Percentiles rank a stretch among this genome's conserved stretches.
These are phyloP conservation scores for Xylophagus ater DNA, from an alignment of 2,888 invertebrate species.

Conservation along the genomic window DNA sequence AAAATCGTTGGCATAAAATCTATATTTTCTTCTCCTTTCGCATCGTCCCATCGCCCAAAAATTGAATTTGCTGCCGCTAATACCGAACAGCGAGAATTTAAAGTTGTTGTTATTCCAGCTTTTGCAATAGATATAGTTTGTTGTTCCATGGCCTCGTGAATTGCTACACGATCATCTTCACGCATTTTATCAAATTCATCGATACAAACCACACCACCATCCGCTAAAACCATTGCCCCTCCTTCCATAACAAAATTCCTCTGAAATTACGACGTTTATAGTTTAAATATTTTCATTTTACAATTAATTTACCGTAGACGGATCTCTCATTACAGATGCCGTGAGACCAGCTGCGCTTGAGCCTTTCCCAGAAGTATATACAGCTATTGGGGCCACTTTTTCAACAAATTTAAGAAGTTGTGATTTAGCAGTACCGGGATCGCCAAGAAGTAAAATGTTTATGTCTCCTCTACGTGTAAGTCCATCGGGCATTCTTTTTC, in stretches of 20 bases:
- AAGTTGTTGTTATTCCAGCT: conserved; percentile 96
- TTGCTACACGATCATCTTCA: conserved; percentile 97
- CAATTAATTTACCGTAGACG: conserved; percentile 60
- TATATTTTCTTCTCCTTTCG: conserved; percentile 94
- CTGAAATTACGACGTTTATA: conserved; percentile 39
- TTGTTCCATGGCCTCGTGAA: conserved; percentile 99
- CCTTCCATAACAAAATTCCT: conserved; percentile 96
- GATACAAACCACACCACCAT: conserved; percentile 98
- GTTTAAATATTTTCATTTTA: not conserved
- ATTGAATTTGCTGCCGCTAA: conserved; percentile 97
- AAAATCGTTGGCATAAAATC: conserved; percentile 99
- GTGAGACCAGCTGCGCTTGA: conserved; percentile 98
- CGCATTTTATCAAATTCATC: conserved; percentile 99
- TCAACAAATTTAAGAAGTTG: conserved; percentile 97
- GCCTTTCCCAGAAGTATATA: conserved; percentile 99
- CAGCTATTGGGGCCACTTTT: conserved; percentile 83
- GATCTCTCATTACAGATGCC: conserved; percentile 92
- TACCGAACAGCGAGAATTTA: conserved; percentile 98
- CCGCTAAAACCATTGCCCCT: conserved; percentile 98
- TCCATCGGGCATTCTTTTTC: conserved; percentile 88
- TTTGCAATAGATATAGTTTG: conserved; percentile 99
- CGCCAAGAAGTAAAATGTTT: conserved; percentile 87
- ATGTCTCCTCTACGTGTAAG: conserved; percentile 93
- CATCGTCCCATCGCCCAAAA: conserved; percentile 98
- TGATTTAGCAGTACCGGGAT: conserved; percentile 99